Percentiles rank a stretch among this genome's conserved stretches.
Evolutionary conservation across 2,113 vertebrate species (phyloP).

Genomic region (Cyanoramphus novaezelandiae): DNA sequence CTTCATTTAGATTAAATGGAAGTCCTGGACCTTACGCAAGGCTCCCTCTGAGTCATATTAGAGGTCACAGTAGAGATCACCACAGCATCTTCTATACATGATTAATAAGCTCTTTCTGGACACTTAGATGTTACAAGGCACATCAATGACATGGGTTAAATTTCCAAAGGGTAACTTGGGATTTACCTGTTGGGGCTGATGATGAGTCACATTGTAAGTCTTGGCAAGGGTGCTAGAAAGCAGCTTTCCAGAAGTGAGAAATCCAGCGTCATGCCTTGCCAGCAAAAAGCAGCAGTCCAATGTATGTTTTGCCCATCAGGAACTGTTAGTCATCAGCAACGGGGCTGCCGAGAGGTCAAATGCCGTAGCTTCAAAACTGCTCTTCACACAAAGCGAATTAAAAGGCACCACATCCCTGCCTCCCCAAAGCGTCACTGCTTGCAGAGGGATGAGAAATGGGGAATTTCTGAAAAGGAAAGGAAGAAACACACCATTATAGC

Average conservation of each 20-base stretch:
- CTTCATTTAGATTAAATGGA: background rate
- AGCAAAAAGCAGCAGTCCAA: background rate
- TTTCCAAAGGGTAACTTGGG: slow-evolving; percentile 24
- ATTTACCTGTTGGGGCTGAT: background rate
- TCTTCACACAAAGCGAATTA: background rate
- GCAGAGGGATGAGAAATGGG: background rate
- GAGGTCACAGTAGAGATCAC: background rate
- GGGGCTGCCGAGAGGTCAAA: background rate
- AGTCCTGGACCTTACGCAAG: background rate
- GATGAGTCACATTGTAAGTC: background rate
- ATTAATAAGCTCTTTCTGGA: background rate
- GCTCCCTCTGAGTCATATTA: background rate
- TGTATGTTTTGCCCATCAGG: background rate
- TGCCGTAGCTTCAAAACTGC: background rate
- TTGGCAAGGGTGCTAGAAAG: background rate
- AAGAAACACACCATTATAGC: background rate
- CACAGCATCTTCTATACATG: rapidly evolving
- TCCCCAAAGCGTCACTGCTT: background rate
- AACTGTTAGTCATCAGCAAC: slow-evolving; percentile 51
- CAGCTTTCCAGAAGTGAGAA: background rate
- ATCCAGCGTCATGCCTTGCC: background rate
- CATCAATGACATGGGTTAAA: background rate
- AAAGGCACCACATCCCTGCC: background rate
- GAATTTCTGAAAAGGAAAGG: background rate
- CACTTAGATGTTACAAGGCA: background rate